These are phyloP conservation scores for Chrysochloris asiatica DNA, from an alignment of 2,113 vertebrate genomes.

Conservation along the genomic window DNA sequence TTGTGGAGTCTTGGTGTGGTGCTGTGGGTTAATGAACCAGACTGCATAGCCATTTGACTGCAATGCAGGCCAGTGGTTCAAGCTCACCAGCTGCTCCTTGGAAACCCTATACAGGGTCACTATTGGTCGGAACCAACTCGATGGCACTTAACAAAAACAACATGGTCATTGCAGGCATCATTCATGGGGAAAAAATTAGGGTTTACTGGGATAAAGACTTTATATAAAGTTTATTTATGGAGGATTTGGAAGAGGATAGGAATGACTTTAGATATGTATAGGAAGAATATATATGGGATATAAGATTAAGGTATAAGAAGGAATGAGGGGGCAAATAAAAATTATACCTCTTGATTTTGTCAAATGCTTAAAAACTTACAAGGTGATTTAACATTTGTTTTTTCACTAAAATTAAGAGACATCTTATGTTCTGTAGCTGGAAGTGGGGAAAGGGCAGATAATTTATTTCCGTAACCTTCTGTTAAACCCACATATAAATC, in stretches of 20 bases:
- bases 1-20: no score
- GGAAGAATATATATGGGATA: not conserved
- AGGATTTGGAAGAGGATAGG: not conserved
- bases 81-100: no score
- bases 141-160: no score
- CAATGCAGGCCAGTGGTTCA: no score
- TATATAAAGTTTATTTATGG: constrained; percentile 36
- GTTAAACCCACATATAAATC: constrained; percentile 2
- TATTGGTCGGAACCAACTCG: no score
- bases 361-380: not conserved
- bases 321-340: not conserved
- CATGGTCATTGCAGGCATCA: not conserved
- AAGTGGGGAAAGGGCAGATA: not conserved
- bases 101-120: no score
- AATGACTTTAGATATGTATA: not conserved
- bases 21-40: no score
- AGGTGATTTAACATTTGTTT: not conserved
- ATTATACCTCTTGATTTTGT: not conserved
- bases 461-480: not conserved
- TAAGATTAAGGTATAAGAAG: not conserved
- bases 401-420: constrained; percentile 14
- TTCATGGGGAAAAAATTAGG: not conserved
- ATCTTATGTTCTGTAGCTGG: not conserved
- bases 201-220: constrained; percentile 18
- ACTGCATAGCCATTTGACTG: no score